These are phyloP conservation scores for Pangasius djambal DNA, from an alignment of 2,797 vertebrate species.

Conservation along the genomic window DNA sequence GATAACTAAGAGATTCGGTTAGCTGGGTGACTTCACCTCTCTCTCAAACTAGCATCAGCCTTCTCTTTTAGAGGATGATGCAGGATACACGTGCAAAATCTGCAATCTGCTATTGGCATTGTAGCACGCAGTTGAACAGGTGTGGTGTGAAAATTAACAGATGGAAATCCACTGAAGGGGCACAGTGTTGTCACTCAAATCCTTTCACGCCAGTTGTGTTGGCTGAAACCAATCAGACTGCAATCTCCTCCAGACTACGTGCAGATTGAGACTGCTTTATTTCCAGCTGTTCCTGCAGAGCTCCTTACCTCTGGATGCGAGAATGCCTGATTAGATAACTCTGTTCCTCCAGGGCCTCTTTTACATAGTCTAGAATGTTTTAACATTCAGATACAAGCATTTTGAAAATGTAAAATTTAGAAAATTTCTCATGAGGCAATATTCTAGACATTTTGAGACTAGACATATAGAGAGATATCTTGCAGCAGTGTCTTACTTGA, in stretches of 20 bases:
- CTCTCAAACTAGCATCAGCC: not conserved
- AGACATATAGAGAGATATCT: not conserved
- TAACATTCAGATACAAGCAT: not conserved
- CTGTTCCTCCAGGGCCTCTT: constrained; percentile 20
- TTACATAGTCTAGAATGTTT: constrained; percentile 10
- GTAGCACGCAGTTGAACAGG: constrained; percentile 26
- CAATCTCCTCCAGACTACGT: constrained; percentile 38
- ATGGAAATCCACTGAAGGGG: constrained; percentile 36
- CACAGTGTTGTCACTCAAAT: constrained; percentile 37
- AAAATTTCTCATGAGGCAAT: not conserved
- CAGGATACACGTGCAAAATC: not conserved
- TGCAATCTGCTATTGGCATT: constrained; percentile 11
- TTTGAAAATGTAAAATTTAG: not conserved
- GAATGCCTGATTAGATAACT: constrained; percentile 38
- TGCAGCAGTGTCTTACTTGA: not conserved
- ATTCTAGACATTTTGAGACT: not conserved
- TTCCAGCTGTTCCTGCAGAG: constrained; percentile 43
- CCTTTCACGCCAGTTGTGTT: constrained; percentile 41
- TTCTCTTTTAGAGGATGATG: not conserved
- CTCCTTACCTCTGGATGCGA: not conserved
- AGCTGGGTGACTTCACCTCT: not conserved
- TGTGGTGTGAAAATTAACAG: constrained; percentile 45
- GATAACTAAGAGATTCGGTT: not conserved
- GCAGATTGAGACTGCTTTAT: constrained; percentile 38
- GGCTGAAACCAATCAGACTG: constrained; percentile 41